These are phyloP conservation scores for Plagodis pulveraria DNA, from an alignment of 2,888 invertebrate genomes.

Conservation along the genomic window DNA sequence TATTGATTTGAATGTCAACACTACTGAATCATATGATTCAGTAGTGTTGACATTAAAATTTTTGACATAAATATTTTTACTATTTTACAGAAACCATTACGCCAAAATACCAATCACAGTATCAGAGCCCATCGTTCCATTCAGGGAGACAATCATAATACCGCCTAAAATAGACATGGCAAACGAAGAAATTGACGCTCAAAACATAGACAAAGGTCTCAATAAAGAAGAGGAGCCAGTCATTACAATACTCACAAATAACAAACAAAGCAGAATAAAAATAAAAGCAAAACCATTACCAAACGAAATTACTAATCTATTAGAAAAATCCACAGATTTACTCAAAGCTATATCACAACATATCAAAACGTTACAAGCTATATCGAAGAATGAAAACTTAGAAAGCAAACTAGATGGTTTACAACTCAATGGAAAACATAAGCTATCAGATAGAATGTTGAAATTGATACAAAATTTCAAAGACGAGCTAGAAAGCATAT, in stretches of 20 bases:
- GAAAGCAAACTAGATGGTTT: constrained; percentile 61
- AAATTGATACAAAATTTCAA: constrained; percentile 79
- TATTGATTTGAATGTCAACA: too few relatives aligned
- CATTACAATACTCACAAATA: constrained; percentile 87
- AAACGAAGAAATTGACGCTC: constrained; percentile 91
- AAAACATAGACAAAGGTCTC: constrained; percentile 76
- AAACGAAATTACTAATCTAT: constrained; percentile 86
- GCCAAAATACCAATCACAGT: constrained; percentile 94
- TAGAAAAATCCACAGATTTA: constrained; percentile 89
- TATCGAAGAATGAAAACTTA: constrained; percentile 66
- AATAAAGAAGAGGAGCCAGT: constrained; percentile 79
- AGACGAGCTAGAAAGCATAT: constrained; percentile 85
- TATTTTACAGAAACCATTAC: constrained; percentile 85
- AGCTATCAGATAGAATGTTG: constrained; percentile 70
- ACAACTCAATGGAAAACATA: constrained; percentile 60
- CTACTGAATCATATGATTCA: too few relatives aligned
- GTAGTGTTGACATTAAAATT: too few relatives aligned
- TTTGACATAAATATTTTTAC: not conserved
- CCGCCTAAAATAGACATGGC: constrained; percentile 93
- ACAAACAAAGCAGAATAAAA: constrained; percentile 89
- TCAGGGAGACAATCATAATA: constrained; percentile 95
- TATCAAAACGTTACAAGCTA: constrained; percentile 71
- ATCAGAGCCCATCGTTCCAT: constrained; percentile 98
- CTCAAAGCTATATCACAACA: constrained; percentile 87
- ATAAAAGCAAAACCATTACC: constrained; percentile 93